These are phyloP conservation scores for Pogoniulus pusillus DNA, from an alignment of 2,797 vertebrate species.

Conservation along the genomic window DNA sequence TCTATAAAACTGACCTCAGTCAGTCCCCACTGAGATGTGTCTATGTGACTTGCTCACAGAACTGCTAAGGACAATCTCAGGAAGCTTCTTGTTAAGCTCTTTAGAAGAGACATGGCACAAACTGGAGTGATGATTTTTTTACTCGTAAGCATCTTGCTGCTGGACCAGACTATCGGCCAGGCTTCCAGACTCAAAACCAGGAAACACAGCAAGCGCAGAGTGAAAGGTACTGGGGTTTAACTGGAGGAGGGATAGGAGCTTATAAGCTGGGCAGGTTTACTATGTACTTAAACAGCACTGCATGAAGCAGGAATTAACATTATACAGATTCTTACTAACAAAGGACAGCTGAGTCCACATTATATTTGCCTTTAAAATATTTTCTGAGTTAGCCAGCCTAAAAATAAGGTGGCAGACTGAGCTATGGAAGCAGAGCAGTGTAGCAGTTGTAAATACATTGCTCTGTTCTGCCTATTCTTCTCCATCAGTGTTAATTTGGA, in stretches of 20 bases:
- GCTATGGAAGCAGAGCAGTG: neutral
- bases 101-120: constrained; percentile 83
- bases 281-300: neutral
- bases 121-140: constrained; percentile 78
- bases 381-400: neutral
- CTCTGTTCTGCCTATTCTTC: neutral
- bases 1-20: constrained; percentile 74
- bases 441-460: neutral
- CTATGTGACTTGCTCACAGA: neutral
- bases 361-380: neutral
- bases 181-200: constrained; percentile 79
- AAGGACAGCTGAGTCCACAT: neutral
- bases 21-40: constrained; percentile 72
- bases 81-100: neutral
- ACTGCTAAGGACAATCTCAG: constrained; percentile 30
- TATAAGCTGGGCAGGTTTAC: neutral
- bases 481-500: neutral
- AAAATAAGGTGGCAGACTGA: neutral
- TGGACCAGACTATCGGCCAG: constrained; percentile 79
- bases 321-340: neutral
- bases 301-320: neutral
- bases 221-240: constrained; percentile 81
- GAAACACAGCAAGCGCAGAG: constrained; percentile 83
- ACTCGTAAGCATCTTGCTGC: constrained; percentile 80
- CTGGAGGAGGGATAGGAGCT: neutral